phyloP scores from a whole-genome alignment of 2,888 invertebrate species.

The Keiferia lycopersicella region DNA sequence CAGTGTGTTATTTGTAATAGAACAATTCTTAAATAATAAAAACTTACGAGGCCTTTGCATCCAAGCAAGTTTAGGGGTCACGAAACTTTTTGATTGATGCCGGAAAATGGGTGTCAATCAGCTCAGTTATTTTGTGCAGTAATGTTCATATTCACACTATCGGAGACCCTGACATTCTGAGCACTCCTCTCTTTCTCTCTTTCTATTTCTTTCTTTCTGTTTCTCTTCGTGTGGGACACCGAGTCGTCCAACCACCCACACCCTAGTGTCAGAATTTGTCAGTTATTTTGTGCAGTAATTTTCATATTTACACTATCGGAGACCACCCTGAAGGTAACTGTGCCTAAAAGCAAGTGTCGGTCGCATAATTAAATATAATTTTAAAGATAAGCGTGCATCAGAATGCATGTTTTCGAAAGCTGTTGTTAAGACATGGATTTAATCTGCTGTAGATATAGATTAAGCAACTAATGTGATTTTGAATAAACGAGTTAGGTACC shows the following conservation, averaged over 20 bases:
- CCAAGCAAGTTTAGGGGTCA: constrained; percentile 29
- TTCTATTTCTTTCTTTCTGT: too few relatives aligned
- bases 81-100: constrained; percentile 33
- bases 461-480: not conserved
- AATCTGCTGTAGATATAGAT: not conserved
- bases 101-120: constrained; percentile 42
- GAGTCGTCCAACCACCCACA: too few relatives aligned
- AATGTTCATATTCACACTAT: not conserved
- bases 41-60: not conserved
- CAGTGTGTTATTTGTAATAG: too few relatives aligned
- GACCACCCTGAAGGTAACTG: constrained; percentile 7
- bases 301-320: not conserved
- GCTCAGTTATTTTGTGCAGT: constrained; percentile 22
- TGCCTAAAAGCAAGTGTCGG: not conserved
- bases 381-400: not conserved
- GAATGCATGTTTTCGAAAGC: not conserved
- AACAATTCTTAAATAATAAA: too few relatives aligned
- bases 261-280: too few relatives aligned
- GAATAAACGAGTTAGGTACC: not conserved
- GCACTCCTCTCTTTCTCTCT: too few relatives aligned
- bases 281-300: not conserved
- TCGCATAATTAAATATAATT: constrained; percentile 14
- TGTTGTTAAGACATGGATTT: not conserved
- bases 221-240: too few relatives aligned
- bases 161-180: too few relatives aligned